These are phyloP conservation scores for Dioctria rufipes DNA, from an alignment of 2,888 invertebrate species.

Conservation along the genomic window DNA sequence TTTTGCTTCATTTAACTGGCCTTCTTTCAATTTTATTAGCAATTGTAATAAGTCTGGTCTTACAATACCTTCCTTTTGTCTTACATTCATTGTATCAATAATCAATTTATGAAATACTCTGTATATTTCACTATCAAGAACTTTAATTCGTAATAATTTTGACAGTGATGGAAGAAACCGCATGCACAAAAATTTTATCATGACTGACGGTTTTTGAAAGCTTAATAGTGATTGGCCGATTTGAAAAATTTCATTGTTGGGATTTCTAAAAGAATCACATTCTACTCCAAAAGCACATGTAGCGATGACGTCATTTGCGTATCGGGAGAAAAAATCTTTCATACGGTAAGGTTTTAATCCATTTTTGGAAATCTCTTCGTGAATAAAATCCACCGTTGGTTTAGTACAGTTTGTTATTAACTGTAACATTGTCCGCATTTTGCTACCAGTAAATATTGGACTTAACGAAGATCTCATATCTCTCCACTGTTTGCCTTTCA, in stretches of 20 bases:
- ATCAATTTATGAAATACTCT: constrained; percentile 71
- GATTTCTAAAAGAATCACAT: constrained; percentile 7
- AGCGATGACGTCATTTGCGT: constrained; percentile 42
- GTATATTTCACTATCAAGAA: constrained; percentile 67
- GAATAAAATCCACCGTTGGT: constrained; percentile 2
- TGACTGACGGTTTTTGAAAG: not conserved
- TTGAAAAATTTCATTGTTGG: constrained; percentile 25
- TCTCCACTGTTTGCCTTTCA: constrained; percentile 71
- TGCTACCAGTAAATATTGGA: constrained; percentile 72
- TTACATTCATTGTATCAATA: constrained; percentile 70
- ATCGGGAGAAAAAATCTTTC: constrained; percentile 30
- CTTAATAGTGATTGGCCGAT: constrained; percentile 62
- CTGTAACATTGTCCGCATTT: constrained; percentile 70
- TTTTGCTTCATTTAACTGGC: constrained; percentile 65
- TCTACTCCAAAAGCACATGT: constrained; percentile 25
- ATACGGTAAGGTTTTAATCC: not conserved
- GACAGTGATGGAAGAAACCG: constrained; percentile 14
- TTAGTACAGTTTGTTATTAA: not conserved
- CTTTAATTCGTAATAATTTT: constrained; percentile 63
- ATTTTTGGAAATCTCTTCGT: constrained; percentile 20
- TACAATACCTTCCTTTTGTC: constrained; percentile 71
- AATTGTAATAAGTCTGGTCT: constrained; percentile 75
- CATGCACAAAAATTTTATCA: constrained; percentile 13
- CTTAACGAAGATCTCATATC: constrained; percentile 71
- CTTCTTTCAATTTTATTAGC: constrained; percentile 66